Evolutionary conservation across 2,797 vertebrate species (phyloP).

Genomic region (Heterohyrax brucei): DNA sequence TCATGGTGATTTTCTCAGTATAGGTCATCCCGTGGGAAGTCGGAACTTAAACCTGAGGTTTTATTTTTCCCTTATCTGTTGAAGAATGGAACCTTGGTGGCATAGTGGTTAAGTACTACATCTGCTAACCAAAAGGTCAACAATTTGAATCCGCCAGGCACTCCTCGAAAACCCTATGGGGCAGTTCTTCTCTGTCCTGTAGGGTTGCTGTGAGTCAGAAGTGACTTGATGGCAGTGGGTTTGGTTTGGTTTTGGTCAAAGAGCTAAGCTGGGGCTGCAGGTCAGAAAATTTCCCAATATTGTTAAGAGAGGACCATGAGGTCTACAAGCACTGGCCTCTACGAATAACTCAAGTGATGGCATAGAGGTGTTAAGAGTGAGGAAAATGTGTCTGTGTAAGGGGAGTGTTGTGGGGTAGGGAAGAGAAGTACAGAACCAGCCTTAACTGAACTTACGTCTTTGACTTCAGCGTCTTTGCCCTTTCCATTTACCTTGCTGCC

Average conservation of each 20-base stretch:
- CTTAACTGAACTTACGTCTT: constrained; percentile 45
- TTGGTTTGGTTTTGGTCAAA: no score
- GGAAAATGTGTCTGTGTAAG: neutral
- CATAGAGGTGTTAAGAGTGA: constrained; percentile 17
- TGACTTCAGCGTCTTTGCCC: neutral
- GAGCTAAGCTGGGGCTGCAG: neutral
- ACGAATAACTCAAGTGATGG: constrained; percentile 5
- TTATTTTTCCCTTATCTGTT: neutral
- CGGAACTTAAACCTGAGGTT: constrained; percentile 39
- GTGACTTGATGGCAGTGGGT: no score
- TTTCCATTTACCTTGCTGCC: constrained; percentile 46
- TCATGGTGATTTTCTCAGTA: constrained; percentile 23
- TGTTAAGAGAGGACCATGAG: neutral
- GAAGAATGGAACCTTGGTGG: no score
- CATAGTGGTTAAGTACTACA: no score
- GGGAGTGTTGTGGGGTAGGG: neutral
- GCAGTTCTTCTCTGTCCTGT: no score
- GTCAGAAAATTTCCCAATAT: constrained; percentile 32
- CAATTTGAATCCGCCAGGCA: no score
- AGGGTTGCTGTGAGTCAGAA: no score
- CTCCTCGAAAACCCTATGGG: no score
- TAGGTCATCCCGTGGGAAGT: neutral
- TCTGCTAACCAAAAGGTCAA: no score
- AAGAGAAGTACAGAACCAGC: neutral
- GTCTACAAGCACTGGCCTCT: constrained; percentile 22